Evolutionary conservation across 2,797 vertebrate species (phyloP).

Genomic region (Rhabdomys pumilio): DNA sequence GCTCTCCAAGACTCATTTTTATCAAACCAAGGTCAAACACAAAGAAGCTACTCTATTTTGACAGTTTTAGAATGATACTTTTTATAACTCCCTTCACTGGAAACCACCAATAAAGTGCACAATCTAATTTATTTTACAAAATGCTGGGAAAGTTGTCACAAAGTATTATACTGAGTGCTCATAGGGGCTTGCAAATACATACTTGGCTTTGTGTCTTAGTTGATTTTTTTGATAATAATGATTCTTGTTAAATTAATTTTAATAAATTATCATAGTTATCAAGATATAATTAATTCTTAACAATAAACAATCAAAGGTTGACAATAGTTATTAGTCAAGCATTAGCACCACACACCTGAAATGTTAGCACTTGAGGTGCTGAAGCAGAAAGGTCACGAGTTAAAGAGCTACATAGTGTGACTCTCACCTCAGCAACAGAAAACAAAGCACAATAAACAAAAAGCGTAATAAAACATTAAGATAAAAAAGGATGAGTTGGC

Average conservation of each 20-base stretch:
- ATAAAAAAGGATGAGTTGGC: background rate
- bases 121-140: constrained; percentile 12
- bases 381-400: background rate
- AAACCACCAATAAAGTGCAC: constrained; percentile 15
- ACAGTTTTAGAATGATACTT: constrained; percentile 39
- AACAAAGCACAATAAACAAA: background rate
- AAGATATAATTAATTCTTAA: constrained; percentile 32
- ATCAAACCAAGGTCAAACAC: constrained; percentile 57
- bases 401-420: background rate
- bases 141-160: background rate
- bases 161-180: background rate
- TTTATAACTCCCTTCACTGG: background rate
- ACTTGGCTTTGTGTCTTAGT: constrained; percentile 26
- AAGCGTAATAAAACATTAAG: background rate
- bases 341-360: background rate
- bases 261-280: background rate
- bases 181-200: constrained; percentile 1
- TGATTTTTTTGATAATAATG: constrained; percentile 5
- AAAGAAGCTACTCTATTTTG: background rate
- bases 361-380: background rate
- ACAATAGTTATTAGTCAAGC: background rate
- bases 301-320: constrained; percentile 3
- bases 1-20: constrained; percentile 39
- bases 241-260: constrained; percentile 33
- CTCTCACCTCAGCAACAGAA: background rate